Evolutionary conservation across 2,888 invertebrate genomes (phyloP), one percentile per base, ranked within the genome.

Genomic region (Zelleria hepariella): DNA sequence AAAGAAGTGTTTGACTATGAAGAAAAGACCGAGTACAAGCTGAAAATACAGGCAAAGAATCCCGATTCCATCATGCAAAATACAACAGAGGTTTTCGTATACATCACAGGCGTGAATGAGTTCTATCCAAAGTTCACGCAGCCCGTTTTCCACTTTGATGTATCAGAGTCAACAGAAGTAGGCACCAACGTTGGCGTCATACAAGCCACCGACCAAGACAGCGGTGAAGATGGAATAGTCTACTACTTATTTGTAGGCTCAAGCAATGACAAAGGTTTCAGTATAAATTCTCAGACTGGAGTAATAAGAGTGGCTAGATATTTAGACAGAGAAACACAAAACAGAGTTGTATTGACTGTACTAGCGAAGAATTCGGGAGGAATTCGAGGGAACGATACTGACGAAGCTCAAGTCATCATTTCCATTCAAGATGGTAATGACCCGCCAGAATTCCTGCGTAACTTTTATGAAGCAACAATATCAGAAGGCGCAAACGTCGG

Each of bases 371-470:
- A 98, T 75, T 93, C 93, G 57, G 98, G 98, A 15, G 96, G 97
- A 20, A 97, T 98, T 66, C 91, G 94, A 48, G 98, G 98, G 2
- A 97, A 98, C 75, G 98, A 98, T 72, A 98, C 97, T 0, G 98
- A 97, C 74, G 97, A 96, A 82, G 98, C 98, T 3, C 96, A 96
- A 82, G 95, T 98, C 0, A 95, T 96, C 56, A 94, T 98, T 63
- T 94, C 95, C 0, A 95, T 98, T 63, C 96, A 97, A 84, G 98
- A 98, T 78, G 98, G 98, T 21, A 98, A 98, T 75, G 98, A 98
- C 86, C 97, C 98, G 0, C 98, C 98, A 0, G 96, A 96, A 76
- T 98, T 98, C 76, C 80, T 94, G n/a, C 92, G 94, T 69, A 90
- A 90, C 57, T 75, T 91, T 21, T 98, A 98, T 75, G 94, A 94